Percentiles rank a stretch among this genome's conserved stretches.
Evolutionary conservation across 2,113 vertebrate genomes (phyloP).

Genomic region (Aspiorhynchus laticeps): DNA sequence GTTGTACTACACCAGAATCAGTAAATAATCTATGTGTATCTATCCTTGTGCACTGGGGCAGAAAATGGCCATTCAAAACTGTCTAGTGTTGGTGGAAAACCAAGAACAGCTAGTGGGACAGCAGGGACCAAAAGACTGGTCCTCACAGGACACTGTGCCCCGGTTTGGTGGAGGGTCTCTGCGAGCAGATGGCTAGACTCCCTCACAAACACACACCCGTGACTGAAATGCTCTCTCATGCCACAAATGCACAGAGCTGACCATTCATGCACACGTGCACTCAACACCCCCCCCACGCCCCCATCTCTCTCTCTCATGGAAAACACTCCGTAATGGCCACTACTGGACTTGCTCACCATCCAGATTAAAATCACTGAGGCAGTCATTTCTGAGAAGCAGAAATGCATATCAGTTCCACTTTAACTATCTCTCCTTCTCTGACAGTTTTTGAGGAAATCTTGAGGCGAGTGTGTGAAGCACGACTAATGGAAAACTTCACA

Average conservation of each 20-base stretch:
- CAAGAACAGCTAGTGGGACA: not conserved
- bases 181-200: constrained; percentile 35
- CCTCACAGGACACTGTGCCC: constrained; percentile 2
- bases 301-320: constrained; percentile 17
- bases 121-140: not conserved
- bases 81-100: not conserved
- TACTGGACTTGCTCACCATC: constrained; percentile 63
- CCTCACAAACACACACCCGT: constrained; percentile 53
- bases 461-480: constrained; percentile 53
- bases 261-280: constrained; percentile 50
- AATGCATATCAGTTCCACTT: constrained; percentile 49
- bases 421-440: constrained; percentile 29
- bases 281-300: constrained; percentile 49
- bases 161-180: not conserved
- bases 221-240: constrained; percentile 12
- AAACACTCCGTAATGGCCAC: constrained; percentile 41
- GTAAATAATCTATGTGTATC: not conserved
- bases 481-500: constrained; percentile 70
- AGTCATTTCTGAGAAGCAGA: constrained; percentile 49
- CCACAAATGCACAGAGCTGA: constrained; percentile 22
- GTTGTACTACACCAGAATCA: not conserved
- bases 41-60: not conserved
- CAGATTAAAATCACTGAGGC: constrained; percentile 70
- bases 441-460: constrained; percentile 58
- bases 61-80: not conserved